phyloP scores from a whole-genome alignment of 2,888 invertebrate species.

The Lochmaea crataegi region DNA sequence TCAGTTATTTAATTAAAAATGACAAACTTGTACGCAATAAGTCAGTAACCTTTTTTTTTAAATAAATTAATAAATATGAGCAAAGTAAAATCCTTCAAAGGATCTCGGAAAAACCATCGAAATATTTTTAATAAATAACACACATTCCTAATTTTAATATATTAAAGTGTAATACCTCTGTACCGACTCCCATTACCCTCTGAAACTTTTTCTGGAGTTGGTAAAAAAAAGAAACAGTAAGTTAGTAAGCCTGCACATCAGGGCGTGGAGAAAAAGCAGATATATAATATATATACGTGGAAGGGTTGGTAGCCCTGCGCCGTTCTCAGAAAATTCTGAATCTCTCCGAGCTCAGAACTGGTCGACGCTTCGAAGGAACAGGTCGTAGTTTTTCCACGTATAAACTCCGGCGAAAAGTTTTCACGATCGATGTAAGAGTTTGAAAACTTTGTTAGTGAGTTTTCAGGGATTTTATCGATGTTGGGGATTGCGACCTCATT shows the following conservation, averaged over 20 bases:
- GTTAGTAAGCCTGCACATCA: slow-evolving; percentile 63
- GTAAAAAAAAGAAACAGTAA: slow-evolving; percentile 59
- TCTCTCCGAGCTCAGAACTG: slow-evolving; percentile 52
- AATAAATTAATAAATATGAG: slow-evolving; percentile 15
- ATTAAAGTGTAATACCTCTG: slow-evolving; percentile 42
- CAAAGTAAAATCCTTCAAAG: slow-evolving; percentile 24
- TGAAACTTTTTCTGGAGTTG: slow-evolving; percentile 55
- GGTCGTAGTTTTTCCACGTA: slow-evolving; percentile 31
- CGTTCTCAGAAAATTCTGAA: slow-evolving; percentile 41
- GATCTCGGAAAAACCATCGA: slow-evolving; percentile 24
- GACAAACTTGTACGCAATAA: no score
- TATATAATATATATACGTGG: slow-evolving; percentile 51
- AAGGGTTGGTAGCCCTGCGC: slow-evolving; percentile 51
- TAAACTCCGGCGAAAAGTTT: slow-evolving; percentile 28
- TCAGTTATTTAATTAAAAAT: no score
- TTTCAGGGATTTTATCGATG: slow-evolving; percentile 31
- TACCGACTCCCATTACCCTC: slow-evolving; percentile 47
- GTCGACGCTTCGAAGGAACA: slow-evolving; percentile 39
- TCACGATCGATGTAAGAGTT: slow-evolving; percentile 29
- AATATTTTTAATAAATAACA: slow-evolving; percentile 46
- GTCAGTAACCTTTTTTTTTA: slow-evolving; percentile 1
- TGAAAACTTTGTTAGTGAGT: slow-evolving; percentile 33
- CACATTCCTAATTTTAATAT: slow-evolving; percentile 39
- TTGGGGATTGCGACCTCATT: slow-evolving; percentile 30
- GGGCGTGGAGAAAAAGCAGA: slow-evolving; percentile 59